Evolutionary conservation across 2,797 vertebrate genomes (phyloP).

Genomic region (Brachyalestes nurse): DNA sequence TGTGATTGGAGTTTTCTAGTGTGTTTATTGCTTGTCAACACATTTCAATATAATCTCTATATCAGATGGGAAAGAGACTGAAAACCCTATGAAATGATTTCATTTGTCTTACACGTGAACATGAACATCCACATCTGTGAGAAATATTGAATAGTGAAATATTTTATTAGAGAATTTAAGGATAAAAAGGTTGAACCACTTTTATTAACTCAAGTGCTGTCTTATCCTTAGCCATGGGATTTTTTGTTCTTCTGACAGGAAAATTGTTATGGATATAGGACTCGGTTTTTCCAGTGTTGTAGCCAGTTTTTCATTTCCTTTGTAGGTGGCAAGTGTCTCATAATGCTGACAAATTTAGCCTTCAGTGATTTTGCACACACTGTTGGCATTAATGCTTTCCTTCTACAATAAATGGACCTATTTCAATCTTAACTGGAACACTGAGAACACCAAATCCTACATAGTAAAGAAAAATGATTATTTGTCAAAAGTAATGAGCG

Average conservation of each 20-base stretch:
- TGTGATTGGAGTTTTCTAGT: constrained; percentile 12
- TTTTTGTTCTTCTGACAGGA: constrained; percentile 23
- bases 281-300: constrained; percentile 52
- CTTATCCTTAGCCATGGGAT: constrained; percentile 23
- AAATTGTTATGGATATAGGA: constrained; percentile 52
- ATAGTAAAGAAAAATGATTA: background rate
- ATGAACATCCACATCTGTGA: constrained; percentile 53
- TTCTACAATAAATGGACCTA: background rate
- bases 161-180: constrained; percentile 20
- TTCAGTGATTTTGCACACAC: constrained; percentile 46
- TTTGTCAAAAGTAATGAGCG: background rate
- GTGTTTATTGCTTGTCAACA: constrained; percentile 18
- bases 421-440: constrained; percentile 14
- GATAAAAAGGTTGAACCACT: constrained; percentile 37
- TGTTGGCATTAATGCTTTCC: background rate
- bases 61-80: constrained; percentile 16
- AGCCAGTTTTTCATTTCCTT: constrained; percentile 54
- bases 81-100: constrained; percentile 41
- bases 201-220: constrained; percentile 45
- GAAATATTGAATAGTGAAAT: constrained; percentile 46
- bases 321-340: constrained; percentile 52
- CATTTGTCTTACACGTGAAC: constrained; percentile 43
- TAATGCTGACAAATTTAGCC: constrained; percentile 52
- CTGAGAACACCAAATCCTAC: constrained; percentile 1
- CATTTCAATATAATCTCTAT: constrained; percentile 32